Conservation (phyloP, 1,140 invertebrate genomes). For the Delia radicum region DNA sequence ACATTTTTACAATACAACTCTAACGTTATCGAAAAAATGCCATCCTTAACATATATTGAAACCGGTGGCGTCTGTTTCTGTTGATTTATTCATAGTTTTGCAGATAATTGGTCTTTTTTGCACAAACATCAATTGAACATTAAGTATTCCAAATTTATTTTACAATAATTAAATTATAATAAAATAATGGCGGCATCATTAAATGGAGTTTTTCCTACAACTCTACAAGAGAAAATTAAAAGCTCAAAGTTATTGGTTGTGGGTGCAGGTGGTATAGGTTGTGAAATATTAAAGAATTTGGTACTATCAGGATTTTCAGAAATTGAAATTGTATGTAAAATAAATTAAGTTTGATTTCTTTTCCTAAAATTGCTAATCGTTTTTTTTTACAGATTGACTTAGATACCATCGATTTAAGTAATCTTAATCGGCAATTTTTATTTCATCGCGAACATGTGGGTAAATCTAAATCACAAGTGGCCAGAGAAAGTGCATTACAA, state of each 20-base stretch:
- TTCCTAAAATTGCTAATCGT: no score
- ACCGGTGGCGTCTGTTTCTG: no score
- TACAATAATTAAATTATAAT: no score
- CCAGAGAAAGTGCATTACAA: constrained; percentile 82
- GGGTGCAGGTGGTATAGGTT: constrained; percentile 98
- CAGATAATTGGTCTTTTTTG: no score
- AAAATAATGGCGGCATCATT: constrained; percentile 65
- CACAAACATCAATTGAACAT: no score
- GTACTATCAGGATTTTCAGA: constrained; percentile 91
- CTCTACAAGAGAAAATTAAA: constrained; percentile 61
- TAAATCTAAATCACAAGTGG: constrained; percentile 89
- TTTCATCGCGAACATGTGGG: constrained; percentile 98
- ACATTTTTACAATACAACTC: no score
- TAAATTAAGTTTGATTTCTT: neutral
- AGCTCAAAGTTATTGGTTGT: constrained; percentile 77
- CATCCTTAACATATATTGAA: no score
- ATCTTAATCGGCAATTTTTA: constrained; percentile 97
- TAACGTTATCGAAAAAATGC: no score
- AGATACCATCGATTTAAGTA: constrained; percentile 99
- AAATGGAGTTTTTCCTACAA: constrained; percentile 64
- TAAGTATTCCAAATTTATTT: no score
- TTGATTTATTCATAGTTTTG: no score
- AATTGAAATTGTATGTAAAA: constrained; percentile 86
- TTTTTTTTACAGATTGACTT: constrained; percentile 87
- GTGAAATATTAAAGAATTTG: constrained; percentile 97